phyloP scores from a whole-genome alignment of 2,113 vertebrate genomes.

The Mesoclemmys tuberculata region DNA sequence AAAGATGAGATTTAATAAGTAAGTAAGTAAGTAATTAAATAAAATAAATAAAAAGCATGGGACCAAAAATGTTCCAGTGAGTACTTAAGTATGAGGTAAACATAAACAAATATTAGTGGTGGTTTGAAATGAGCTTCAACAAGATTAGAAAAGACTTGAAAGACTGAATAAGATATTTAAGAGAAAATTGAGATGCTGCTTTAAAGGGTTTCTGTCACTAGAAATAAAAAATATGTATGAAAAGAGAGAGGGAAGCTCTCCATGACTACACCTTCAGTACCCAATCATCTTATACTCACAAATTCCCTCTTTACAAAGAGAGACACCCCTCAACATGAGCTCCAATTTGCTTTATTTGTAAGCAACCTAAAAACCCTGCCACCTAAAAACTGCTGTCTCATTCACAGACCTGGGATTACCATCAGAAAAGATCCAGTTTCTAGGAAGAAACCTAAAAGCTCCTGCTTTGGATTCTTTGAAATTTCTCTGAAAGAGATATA shows the following conservation, averaged over 20 bases:
- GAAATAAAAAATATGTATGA: background rate
- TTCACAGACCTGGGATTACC: background rate
- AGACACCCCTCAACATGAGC: background rate
- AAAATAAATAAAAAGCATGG: background rate
- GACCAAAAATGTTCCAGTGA: background rate
- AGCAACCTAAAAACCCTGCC: background rate
- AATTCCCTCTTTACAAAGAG: background rate
- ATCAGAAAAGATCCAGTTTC: background rate
- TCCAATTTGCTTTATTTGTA: background rate
- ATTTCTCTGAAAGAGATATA: background rate
- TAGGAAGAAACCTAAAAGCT: background rate
- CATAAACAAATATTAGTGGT: background rate
- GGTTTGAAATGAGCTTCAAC: conserved; percentile 13
- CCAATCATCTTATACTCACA: background rate
- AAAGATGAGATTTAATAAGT: background rate
- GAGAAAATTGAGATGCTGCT: background rate
- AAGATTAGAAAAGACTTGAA: conserved; percentile 22
- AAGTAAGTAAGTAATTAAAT: too few species aligned
- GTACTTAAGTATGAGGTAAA: background rate
- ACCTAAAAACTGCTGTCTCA: background rate
- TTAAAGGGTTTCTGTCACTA: background rate
- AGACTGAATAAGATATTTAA: background rate
- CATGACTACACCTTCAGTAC: background rate
- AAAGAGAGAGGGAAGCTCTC: background rate
- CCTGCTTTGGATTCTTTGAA: background rate